These are phyloP conservation scores for Balaeniceps rex DNA, from an alignment of 2,113 vertebrate genomes.

Conservation along the genomic window DNA sequence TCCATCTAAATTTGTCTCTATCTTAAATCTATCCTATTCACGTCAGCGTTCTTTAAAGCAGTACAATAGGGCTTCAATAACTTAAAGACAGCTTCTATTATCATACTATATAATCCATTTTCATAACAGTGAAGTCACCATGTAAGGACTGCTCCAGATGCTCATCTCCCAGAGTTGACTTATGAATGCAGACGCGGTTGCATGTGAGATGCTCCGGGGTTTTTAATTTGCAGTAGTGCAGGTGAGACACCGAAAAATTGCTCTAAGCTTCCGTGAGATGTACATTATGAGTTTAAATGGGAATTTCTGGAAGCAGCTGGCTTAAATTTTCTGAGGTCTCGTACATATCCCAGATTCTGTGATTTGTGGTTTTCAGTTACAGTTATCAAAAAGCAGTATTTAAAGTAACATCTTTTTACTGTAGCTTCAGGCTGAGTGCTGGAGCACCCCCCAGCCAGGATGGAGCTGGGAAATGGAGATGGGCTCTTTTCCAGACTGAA, in stretches of 20 bases:
- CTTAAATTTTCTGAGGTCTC: not conserved
- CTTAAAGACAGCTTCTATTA: not conserved
- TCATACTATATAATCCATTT: not conserved
- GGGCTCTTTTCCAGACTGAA: slow-evolving; percentile 17
- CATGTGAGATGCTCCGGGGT: not conserved
- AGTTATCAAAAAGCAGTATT: not conserved
- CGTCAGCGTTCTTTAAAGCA: not conserved
- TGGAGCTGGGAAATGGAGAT: not conserved
- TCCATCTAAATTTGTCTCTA: slow-evolving; percentile 23
- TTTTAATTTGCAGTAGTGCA: not conserved
- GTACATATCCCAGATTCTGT: rapidly evolving
- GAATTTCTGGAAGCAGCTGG: not conserved
- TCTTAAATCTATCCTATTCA: not conserved
- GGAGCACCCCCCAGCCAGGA: not conserved
- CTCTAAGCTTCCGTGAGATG: not conserved
- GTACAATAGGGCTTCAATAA: not conserved
- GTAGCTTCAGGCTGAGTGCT: not conserved
- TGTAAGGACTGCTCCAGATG: not conserved
- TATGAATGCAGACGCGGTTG: rapidly evolving
- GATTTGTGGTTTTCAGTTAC: not conserved
- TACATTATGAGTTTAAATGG: not conserved
- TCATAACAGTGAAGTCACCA: not conserved
- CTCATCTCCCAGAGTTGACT: not conserved
- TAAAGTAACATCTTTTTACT: not conserved
- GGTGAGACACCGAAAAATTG: not conserved